Conservation (phyloP, 2,888 invertebrate species). For the Tetragonula carbonaria region DNA sequence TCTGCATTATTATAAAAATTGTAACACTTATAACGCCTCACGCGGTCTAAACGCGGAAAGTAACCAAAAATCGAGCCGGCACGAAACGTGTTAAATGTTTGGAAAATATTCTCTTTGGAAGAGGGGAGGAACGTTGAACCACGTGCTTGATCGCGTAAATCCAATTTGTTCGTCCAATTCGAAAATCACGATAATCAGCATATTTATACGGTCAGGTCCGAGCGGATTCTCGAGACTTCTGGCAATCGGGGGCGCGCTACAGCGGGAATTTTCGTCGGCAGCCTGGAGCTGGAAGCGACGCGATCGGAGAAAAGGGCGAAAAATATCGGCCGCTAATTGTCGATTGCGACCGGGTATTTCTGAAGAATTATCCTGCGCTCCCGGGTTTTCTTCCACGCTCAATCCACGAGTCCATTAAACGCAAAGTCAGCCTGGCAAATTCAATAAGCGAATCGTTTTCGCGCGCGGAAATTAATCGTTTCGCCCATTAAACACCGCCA, state of each 20-base stretch:
- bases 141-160: background rate
- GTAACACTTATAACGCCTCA: no score
- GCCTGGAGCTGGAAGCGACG: background rate
- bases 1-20: no score
- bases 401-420: conserved; percentile 52
- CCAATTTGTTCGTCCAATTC: background rate
- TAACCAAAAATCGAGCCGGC: no score
- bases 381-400: conserved; percentile 31
- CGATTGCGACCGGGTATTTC: conserved; percentile 48
- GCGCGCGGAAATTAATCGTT: conserved; percentile 58
- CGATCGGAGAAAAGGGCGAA: conserved; percentile 12
- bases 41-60: no score
- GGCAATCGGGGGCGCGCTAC: background rate
- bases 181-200: background rate
- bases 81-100: no score
- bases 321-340: conserved; percentile 50
- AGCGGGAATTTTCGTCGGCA: conserved; percentile 15
- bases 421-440: conserved; percentile 53
- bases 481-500: conserved; percentile 57
- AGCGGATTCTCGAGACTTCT: background rate
- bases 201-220: background rate
- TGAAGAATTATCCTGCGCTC: conserved; percentile 49
- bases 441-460: conserved; percentile 60
- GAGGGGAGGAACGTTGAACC: no score
- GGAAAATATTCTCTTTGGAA: no score